phyloP scores from a whole-genome alignment of 2,797 vertebrate genomes.

The Sebastes itinus region DNA sequence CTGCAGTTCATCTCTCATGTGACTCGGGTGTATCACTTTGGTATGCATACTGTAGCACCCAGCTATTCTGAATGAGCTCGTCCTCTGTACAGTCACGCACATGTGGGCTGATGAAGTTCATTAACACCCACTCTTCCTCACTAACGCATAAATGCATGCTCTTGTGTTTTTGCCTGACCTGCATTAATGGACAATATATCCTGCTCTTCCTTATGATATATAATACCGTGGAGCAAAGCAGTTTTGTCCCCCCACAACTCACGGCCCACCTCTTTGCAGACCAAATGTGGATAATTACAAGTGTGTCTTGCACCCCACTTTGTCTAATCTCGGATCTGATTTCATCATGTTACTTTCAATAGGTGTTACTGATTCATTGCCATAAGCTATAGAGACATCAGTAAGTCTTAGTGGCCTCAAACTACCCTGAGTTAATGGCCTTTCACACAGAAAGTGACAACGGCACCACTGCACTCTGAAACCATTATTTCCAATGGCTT shows the following conservation, averaged over 20 bases:
- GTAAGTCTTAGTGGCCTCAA: not conserved
- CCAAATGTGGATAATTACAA: conserved; percentile 39
- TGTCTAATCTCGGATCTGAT: conserved; percentile 51
- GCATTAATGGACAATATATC: not conserved
- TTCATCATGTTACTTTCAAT: conserved; percentile 44
- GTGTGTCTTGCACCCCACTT: conserved; percentile 26
- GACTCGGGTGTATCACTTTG: not conserved
- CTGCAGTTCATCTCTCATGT: conserved; percentile 11
- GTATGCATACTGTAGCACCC: not conserved
- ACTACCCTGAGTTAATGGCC: not conserved
- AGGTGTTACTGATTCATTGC: conserved; percentile 46
- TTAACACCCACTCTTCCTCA: not conserved
- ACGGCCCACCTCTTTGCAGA: not conserved
- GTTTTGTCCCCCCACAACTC: not conserved
- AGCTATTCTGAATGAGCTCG: not conserved
- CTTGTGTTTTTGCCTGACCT: conserved; percentile 5
- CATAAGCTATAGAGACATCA: conserved; percentile 48
- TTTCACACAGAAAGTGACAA: not conserved
- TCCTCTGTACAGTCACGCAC: not conserved
- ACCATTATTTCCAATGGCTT: not conserved
- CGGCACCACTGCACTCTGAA: not conserved
- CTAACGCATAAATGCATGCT: not conserved
- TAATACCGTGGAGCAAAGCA: not conserved
- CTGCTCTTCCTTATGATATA: not conserved
- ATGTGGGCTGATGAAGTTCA: conserved; percentile 8